phyloP scores from a whole-genome alignment of 1,140 invertebrate species.

The Pseudoatta argentina region DNA sequence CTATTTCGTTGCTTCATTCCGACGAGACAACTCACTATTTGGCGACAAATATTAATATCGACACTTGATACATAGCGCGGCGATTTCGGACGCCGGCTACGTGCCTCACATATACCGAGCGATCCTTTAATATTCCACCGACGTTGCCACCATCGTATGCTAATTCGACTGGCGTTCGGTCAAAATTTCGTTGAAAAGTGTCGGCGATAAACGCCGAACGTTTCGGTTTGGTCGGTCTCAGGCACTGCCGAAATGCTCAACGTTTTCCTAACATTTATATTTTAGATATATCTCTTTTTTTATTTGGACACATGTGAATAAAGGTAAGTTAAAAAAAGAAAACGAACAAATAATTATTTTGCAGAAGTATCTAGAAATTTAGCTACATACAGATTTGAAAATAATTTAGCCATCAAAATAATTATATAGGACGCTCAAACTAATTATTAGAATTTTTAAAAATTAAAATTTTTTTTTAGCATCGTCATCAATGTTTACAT shows the following conservation, averaged over 20 bases:
- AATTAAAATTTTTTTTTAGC: too few relatives aligned
- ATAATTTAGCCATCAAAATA: too few relatives aligned
- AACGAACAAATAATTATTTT: too few relatives aligned
- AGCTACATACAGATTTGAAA: too few relatives aligned
- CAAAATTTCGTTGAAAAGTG: slow-evolving; percentile 53
- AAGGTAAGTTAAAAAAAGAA: not conserved
- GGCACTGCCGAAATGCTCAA: not conserved
- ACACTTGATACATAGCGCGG: slow-evolving; percentile 67
- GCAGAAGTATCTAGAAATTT: too few relatives aligned
- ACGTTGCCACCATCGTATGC: slow-evolving; percentile 69
- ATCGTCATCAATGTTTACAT: too few relatives aligned
- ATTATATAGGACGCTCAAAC: too few relatives aligned
- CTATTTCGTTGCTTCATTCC: not conserved
- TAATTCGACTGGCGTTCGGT: slow-evolving; percentile 56
- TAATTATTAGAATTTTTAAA: too few relatives aligned
- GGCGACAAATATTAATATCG: slow-evolving; percentile 73
- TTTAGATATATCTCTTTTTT: not conserved
- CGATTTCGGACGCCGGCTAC: slow-evolving; percentile 60
- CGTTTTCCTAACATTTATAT: not conserved
- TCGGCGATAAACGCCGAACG: slow-evolving; percentile 32
- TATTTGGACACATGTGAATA: not conserved
- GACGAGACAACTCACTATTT: slow-evolving; percentile 43
- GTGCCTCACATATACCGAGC: slow-evolving; percentile 64
- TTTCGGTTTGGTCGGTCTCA: not conserved
- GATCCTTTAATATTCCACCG: slow-evolving; percentile 75